Evolutionary conservation across 2,888 invertebrate genomes (phyloP).

Genomic region (Drosophila monieri): DNA sequence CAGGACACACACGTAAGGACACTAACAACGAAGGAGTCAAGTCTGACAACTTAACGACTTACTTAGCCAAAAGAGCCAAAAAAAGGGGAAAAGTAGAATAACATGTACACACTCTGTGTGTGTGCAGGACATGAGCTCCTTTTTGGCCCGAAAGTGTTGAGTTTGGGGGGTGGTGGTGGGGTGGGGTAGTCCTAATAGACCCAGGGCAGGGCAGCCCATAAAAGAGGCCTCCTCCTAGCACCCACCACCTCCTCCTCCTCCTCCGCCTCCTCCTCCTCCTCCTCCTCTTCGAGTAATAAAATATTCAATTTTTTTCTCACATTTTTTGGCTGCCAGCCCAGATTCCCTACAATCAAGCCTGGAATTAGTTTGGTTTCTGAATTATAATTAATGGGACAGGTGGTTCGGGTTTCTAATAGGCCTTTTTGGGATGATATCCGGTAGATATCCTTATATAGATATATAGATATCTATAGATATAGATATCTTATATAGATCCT

Average conservation of each 20-base stretch:
- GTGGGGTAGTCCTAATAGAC: too few species aligned
- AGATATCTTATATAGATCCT: too few species aligned
- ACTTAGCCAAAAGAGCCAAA: conserved; percentile 65
- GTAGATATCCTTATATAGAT: too few species aligned
- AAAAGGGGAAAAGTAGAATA: not conserved
- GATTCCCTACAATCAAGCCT: not conserved
- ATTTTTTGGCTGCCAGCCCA: not conserved
- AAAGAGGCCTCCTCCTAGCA: conserved; percentile 2
- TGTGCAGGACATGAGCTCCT: not conserved
- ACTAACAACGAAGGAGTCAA: conserved; percentile 25
- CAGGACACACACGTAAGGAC: not conserved
- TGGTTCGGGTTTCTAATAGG: not conserved
- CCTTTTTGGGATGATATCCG: too few species aligned
- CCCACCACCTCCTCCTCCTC: too few species aligned
- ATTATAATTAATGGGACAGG: not conserved
- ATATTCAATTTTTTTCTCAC: conserved; percentile 51
- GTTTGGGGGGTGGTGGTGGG: too few species aligned
- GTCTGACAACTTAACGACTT: conserved; percentile 77
- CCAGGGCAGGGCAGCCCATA: too few species aligned
- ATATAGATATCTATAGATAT: too few species aligned
- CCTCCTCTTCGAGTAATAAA: conserved; percentile 33
- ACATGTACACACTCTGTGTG: not conserved
- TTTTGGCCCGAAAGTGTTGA: conserved; percentile 5
- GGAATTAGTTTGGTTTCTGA: not conserved
- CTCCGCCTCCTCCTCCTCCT: too few species aligned